Evolutionary conservation across 2,113 vertebrate species (phyloP), one percentile per base, ranked within the genome.

Genomic region (Himantopus leucocephalus): DNA sequence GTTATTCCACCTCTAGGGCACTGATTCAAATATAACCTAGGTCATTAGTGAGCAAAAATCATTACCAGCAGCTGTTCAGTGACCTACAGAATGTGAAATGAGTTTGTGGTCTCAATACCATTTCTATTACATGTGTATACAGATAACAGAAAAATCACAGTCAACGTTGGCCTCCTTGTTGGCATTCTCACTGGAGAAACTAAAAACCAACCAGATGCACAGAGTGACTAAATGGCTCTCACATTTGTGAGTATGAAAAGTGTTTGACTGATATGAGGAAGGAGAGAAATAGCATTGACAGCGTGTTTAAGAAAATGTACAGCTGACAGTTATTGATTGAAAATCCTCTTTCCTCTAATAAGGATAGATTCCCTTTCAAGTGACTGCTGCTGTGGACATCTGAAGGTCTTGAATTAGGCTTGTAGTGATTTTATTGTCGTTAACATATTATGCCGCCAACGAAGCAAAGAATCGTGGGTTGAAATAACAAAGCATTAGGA

Each of bases 1-100:
- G 22, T 50, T 89, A 91, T 96, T 95, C 89, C 89, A 96, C 92
- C 94, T 96, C 95, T 94, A 92, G 94, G 96, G 94, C 96, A 97
- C 84, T 87, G 94, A 96, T 97, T 97, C 95, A 93, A 93, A 95
- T 94, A 95, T 94, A 96, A 94, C 96, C 91, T 90, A 89, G 91
- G 93, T 97, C 95, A 93, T 97, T 97, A 96, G 95, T 95, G 94
- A 92, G 71, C 85, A 97, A 91, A 97, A 97, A 95, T 96, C 95
- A 94, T 97, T 96, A 97, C 32, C 41, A 75, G 95, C 95, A 97
- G 94, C 95, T 97, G 92, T 92, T 96, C 95, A 92, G 82, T 96
- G 94, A 97, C 82, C 75, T 96, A 94, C 72, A 94, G 94, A 88
- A 96, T 96, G 78, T 70, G 78, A 92, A 94, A 94, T 95, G 91